Evolutionary conservation across 1,140 invertebrate genomes (phyloP), one percentile per base, ranked within the genome.

Genomic region (Cherax quadricarinatus): DNA sequence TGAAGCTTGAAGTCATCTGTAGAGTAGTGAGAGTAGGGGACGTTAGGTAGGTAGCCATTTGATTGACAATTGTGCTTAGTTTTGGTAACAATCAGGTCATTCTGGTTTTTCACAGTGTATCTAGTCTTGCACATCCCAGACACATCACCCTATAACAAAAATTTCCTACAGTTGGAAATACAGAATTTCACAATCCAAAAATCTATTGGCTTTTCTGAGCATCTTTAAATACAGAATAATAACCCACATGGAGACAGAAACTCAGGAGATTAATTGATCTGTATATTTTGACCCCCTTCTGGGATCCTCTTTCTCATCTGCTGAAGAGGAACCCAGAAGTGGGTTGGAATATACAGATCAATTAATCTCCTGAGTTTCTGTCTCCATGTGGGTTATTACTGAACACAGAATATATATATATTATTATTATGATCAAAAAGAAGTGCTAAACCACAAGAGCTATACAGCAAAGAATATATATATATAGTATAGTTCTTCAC

Each of bases 61-160:
- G 78, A 30, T 7, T 48, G 90, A 57, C 90, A 91, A 24, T 80
- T 80, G 5, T 53, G 12, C 18, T 87, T 91, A 2, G 57, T 91
- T 70, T 91, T 91, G 57, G 24, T 87, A 7, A 91, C 18, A 51
- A 51, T n/a, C 3, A 51, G 18, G 57, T 80, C 70, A 18, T 66
- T 51, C 7, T 53, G 21, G 18, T 24, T 81, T 9, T 24, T 66
- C 60, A 86, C 21, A 14, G 53, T 57, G 53, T 91, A 91, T 78
- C 49, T 16, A 3, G 84, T 86, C n/a, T 91, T 84, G 21, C 90
- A 91, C 41, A 60, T 30, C 7, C 90, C 90, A 1, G 90, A 80
- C 90, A 91, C 90, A 62, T 91, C 90, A n/a, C 48, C 79, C 90
- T 91, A 70, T 3, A 73, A 30, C n/a, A 70, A 30, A 41, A 49